These are phyloP conservation scores for Cromileptes altivelis DNA, from an alignment of 2,113 vertebrate species.

Conservation along the genomic window DNA sequence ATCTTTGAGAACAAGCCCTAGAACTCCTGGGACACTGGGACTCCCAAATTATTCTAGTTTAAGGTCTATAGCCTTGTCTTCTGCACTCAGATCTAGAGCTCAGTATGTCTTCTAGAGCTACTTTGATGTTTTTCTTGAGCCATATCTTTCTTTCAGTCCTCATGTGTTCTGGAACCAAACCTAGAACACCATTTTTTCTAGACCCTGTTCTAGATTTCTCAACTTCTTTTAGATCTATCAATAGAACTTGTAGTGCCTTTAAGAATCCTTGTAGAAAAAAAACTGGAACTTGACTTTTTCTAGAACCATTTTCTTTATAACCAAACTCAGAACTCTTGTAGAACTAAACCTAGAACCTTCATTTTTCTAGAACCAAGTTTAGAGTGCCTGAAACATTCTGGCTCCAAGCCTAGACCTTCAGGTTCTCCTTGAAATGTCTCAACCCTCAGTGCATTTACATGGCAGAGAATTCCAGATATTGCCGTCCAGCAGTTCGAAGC, in stretches of 20 bases:
- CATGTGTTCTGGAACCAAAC: not conserved
- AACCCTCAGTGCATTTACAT: constrained; percentile 79
- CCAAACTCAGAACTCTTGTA: not conserved
- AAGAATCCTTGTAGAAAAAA: constrained; percentile 6
- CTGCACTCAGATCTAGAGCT: not conserved
- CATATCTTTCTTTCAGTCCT: not conserved
- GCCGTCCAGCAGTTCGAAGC: not conserved
- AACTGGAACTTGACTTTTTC: not conserved
- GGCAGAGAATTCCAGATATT: constrained; percentile 46
- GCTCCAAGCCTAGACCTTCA: not conserved
- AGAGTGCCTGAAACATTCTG: not conserved
- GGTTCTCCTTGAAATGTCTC: constrained; percentile 13
- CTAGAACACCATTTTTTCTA: not conserved
- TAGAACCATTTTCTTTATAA: not conserved
- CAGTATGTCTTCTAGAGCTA: not conserved
- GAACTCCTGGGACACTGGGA: not conserved
- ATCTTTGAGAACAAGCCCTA: not conserved
- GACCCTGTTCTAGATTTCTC: not conserved
- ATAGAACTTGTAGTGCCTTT: not conserved
- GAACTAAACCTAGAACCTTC: not conserved
- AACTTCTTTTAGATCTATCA: not conserved
- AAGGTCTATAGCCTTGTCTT: not conserved
- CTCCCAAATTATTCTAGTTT: not conserved
- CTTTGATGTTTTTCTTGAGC: not conserved
- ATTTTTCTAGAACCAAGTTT: not conserved